These are phyloP conservation scores for Drosophila saltans DNA, from an alignment of 1,140 invertebrate species.

Conservation along the genomic window DNA sequence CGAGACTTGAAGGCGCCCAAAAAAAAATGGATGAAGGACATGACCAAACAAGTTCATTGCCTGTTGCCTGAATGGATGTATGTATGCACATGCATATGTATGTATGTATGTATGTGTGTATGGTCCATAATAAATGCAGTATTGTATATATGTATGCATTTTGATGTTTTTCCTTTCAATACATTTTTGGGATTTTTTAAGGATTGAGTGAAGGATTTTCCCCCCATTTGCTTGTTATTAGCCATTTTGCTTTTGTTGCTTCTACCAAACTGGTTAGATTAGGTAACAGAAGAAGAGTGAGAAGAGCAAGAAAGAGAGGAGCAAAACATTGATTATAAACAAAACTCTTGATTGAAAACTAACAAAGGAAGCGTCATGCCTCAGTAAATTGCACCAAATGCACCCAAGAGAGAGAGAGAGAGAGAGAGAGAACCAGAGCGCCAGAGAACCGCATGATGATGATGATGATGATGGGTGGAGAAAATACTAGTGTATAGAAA, in stretches of 20 bases:
- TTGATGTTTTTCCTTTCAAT: slow-evolving; percentile 4
- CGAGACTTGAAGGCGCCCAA: neutral
- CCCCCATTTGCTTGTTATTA: slow-evolving; percentile 57
- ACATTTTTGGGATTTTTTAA: neutral
- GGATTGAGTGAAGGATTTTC: neutral
- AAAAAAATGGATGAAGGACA: slow-evolving; percentile 7
- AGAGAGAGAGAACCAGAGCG: neutral
- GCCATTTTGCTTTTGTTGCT: slow-evolving; percentile 68
- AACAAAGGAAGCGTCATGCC: slow-evolving; percentile 63
- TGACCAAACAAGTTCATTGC: slow-evolving; percentile 5
- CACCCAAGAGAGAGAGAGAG: slow-evolving; percentile 33
- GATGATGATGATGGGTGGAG: neutral
- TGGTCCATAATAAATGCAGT: neutral
- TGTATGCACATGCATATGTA: no score
- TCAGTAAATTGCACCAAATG: slow-evolving; percentile 59
- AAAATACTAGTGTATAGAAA: slow-evolving; percentile 2
- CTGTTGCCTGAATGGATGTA: neutral
- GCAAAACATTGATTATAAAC: slow-evolving; percentile 66
- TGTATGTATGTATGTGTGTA: no score
- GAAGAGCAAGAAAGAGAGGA: neutral
- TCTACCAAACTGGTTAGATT: neutral
- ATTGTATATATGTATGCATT: neutral
- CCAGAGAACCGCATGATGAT: no score
- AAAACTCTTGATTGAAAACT: slow-evolving; percentile 76
- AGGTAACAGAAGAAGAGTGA: neutral